These are phyloP conservation scores for Enteromius mattozi DNA, from an alignment of 2,797 vertebrate genomes.

Conservation along the genomic window DNA sequence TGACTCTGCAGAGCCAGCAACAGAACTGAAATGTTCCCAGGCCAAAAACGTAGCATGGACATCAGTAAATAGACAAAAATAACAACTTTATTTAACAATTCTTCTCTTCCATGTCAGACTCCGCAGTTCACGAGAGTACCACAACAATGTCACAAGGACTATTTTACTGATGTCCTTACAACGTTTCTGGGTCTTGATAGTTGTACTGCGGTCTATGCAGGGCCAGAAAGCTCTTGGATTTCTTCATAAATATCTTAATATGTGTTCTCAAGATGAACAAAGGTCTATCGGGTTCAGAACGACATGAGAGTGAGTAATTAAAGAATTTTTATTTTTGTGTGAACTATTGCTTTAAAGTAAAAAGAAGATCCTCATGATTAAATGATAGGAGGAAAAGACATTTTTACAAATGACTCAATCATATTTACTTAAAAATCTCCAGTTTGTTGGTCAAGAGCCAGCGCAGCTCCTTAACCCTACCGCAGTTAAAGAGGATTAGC, in stretches of 20 bases:
- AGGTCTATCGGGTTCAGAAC: not conserved
- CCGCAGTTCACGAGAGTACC: not conserved
- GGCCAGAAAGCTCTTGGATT: not conserved
- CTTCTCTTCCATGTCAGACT: not conserved
- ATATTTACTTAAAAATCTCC: slow-evolving; percentile 1
- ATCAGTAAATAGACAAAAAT: not conserved
- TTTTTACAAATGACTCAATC: not conserved
- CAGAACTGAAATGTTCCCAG: not conserved
- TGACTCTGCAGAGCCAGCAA: not conserved
- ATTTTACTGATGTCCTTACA: not conserved
- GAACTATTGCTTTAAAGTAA: not conserved
- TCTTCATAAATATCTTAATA: not conserved
- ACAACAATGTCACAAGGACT: not conserved
- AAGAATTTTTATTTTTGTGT: not conserved
- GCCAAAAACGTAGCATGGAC: not conserved
- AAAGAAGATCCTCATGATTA: not conserved
- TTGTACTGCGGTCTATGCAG: not conserved
- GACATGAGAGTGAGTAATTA: not conserved
- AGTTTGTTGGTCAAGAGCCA: slow-evolving; percentile 5
- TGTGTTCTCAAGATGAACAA: not conserved
- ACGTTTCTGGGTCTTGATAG: not conserved
- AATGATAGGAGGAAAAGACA: not conserved
- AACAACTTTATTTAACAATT: not conserved
- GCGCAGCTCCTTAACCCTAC: slow-evolving; percentile 10
- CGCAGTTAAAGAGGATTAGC: slow-evolving; percentile 25